These are phyloP conservation scores for Cremastinae sp. DNA, from an alignment of 2,888 invertebrate species.

Conservation along the genomic window DNA sequence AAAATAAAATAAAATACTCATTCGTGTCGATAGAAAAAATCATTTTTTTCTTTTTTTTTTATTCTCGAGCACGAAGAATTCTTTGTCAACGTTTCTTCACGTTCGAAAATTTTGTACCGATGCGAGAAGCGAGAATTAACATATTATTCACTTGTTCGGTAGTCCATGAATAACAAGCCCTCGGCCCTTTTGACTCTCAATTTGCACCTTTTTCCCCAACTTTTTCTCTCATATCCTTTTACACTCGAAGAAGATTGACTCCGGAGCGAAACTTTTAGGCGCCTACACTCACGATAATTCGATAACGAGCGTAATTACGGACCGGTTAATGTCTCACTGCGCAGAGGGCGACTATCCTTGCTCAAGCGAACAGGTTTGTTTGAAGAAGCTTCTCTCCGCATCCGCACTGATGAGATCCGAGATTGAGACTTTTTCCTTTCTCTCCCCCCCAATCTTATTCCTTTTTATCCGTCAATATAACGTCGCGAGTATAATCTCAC, in stretches of 20 bases:
- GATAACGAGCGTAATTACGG: slow-evolving; percentile 62
- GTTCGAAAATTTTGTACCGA: too few relatives aligned
- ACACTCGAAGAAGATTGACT: slow-evolving; percentile 16
- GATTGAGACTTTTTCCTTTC: slow-evolving; percentile 20
- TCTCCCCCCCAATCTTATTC: not conserved
- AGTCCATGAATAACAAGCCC: too few relatives aligned
- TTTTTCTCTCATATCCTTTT: slow-evolving; percentile 12
- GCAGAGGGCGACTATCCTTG: slow-evolving; percentile 15
- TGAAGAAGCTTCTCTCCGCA: slow-evolving; percentile 39
- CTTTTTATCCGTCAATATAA: slow-evolving; percentile 2
- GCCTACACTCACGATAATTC: slow-evolving; percentile 55
- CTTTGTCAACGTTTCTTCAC: too few relatives aligned
- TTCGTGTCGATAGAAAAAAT: too few relatives aligned
- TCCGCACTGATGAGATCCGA: slow-evolving; percentile 31
- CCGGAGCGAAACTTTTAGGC: slow-evolving; percentile 46
- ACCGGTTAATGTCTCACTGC: slow-evolving; percentile 61
- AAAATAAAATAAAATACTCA: too few relatives aligned
- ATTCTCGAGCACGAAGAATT: too few relatives aligned
- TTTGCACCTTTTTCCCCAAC: slow-evolving; percentile 12
- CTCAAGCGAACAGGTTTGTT: slow-evolving; percentile 56
- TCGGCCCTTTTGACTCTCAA: too few relatives aligned
- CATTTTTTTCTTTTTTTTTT: too few relatives aligned
- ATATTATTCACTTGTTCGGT: too few relatives aligned
- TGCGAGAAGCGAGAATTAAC: too few relatives aligned
- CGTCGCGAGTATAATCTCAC: slow-evolving; percentile 18